Evolutionary conservation across 2,888 invertebrate species (phyloP), one percentile per base, ranked within the genome.

Genomic region (Pherbina coryleti): DNA sequence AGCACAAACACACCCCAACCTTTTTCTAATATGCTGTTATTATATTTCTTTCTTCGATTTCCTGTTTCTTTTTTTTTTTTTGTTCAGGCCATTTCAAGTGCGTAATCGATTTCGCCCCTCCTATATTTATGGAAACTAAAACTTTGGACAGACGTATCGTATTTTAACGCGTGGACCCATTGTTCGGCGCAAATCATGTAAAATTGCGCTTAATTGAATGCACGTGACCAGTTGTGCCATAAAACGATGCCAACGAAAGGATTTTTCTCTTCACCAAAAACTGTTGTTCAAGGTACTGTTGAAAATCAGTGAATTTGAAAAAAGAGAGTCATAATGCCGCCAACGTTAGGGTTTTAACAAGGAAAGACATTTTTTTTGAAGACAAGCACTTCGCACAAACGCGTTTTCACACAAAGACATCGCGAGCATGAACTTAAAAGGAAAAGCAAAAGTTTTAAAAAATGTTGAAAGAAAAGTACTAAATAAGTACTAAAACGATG

Each of bases 181-280:
- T 79, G 79, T 79, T 78, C 78, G 76, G 51, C 73, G 70, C 70
- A 76, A 79, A 76, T 78, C 78, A 79, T 76, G 79, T 76, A 79
- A 75, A 81, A 81, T 80, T 70, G 80, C 78, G 57, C 79, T 79
- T 81, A 81, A 81, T 81, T 81, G 81, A 79, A 79, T 79, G 78
- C 81, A 81, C 81, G 81, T 81, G 81, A 79, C 76, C 79, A 44
- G 22, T 67, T 22, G 49, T 44, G 28, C 28, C 5, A 62, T 60
- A 28, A 25, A 60, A 60, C 28, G 55, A 19, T 55, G 9, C 25
- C 60, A 60, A 28, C 14, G 60, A 60, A 60, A 60, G 14, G 60
- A 60, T 60, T 60, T 57, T 60, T 60, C 25, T 55, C 19, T 55
- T 19, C 44, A 44, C 44, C 44, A 44, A 44, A 44, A 11, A 44